Percentiles rank a stretch among this genome's conserved stretches.
phyloP scores from a whole-genome alignment of 2,797 vertebrate species.

The Eulemur mongoz region DNA sequence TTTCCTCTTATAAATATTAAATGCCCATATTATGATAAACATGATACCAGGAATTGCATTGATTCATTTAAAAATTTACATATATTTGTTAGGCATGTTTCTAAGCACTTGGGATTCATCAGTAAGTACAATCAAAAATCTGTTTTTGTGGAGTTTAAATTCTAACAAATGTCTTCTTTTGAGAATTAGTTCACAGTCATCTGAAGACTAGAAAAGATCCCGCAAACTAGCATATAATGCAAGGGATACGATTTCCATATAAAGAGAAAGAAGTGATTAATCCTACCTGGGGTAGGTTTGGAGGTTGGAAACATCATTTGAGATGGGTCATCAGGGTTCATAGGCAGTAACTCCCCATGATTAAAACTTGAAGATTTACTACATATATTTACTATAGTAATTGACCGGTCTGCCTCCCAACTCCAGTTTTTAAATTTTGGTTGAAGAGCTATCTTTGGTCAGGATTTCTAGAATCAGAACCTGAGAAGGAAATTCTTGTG shows the following conservation, averaged over 20 bases:
- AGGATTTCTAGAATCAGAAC: background rate
- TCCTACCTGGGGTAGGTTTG: background rate
- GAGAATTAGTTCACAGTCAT: background rate
- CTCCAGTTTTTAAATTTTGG: background rate
- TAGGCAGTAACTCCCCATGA: background rate
- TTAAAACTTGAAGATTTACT: background rate
- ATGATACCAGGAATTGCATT: background rate
- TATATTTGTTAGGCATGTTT: background rate
- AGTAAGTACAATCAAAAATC: background rate
- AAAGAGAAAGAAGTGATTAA: background rate
- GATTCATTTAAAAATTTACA: background rate
- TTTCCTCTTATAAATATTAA: slow-evolving; percentile 4
- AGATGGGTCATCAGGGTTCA: background rate
- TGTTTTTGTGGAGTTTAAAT: background rate
- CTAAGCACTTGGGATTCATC: background rate
- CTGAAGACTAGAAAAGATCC: background rate
- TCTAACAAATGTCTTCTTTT: background rate
- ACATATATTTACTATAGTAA: background rate
- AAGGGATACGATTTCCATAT: background rate
- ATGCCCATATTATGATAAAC: background rate
- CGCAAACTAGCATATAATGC: background rate
- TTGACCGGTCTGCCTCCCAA: background rate
- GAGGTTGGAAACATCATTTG: background rate
- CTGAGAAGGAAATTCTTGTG: background rate
- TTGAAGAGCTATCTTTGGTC: background rate